Percentiles rank a stretch among this genome's conserved stretches.
Conservation (phyloP, 2,113 vertebrate genomes). For the Sardina pilchardus region DNA sequence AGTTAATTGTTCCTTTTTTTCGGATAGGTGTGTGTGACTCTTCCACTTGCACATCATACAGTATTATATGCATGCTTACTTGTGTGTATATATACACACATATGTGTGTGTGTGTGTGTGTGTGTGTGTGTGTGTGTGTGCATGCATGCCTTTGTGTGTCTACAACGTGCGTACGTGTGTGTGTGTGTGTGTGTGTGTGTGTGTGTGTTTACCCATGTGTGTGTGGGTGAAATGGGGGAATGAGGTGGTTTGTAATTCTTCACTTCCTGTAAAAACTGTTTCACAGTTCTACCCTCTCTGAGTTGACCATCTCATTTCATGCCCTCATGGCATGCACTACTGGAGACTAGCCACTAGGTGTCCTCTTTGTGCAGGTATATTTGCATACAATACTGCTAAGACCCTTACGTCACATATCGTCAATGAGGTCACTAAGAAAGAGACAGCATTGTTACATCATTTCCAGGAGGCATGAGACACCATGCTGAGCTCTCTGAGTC, state of each 20-base stretch:
- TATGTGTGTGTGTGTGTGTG: no score
- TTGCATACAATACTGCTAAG: neutral
- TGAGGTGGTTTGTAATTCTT: neutral
- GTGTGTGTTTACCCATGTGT: no score
- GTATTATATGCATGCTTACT: no score
- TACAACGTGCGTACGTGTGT: no score
- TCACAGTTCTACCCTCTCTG: neutral
- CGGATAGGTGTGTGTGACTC: no score
- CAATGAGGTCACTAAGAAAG: neutral
- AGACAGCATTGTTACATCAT: neutral
- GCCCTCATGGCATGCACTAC: neutral
- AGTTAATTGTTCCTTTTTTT: no score
- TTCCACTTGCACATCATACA: no score
- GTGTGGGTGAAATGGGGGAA: no score
- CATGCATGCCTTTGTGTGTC: no score
- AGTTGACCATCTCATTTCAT: neutral
- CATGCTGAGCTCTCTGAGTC: neutral
- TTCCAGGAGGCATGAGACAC: neutral
- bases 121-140: no score
- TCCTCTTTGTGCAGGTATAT: neutral
- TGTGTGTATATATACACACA: no score
- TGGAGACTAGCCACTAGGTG: conserved; percentile 1
- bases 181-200: no score
- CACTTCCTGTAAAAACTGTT: neutral
- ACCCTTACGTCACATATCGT: neutral